A percentile compares a stretch with the other conserved stretches of the same genome.
Conservation (phyloP, 2,797 vertebrate species). For the Etheostoma perlongum region DNA sequence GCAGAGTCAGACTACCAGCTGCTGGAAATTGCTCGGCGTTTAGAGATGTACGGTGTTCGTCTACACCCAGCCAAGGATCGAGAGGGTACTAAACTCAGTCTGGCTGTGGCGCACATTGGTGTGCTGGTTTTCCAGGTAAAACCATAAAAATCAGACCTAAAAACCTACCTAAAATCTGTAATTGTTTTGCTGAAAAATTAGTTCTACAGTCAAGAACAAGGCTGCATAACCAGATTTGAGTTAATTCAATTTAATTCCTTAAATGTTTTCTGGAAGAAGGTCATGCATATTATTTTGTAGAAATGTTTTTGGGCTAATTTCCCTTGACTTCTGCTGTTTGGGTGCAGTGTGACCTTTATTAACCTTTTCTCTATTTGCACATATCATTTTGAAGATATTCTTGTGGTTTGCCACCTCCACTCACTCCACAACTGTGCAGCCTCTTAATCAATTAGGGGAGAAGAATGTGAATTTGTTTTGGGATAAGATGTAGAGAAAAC, state of each 20-base stretch:
- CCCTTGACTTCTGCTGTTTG: neutral
- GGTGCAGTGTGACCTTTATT: neutral
- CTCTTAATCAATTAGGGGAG: neutral
- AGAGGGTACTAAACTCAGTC: constrained; percentile 94
- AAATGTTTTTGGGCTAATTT: neutral
- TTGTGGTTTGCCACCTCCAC: neutral
- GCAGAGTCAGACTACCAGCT: constrained; percentile 97
- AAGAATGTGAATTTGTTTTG: no score
- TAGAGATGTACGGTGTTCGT: constrained; percentile 97
- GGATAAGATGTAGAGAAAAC: neutral
- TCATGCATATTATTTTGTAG: neutral
- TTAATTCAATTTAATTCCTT: constrained; percentile 16
- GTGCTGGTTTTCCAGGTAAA: constrained; percentile 96
- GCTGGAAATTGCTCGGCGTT: constrained; percentile 92
- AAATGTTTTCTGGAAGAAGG: constrained; percentile 8
- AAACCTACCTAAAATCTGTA: neutral
- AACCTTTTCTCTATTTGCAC: neutral
- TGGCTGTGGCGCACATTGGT: constrained; percentile 94
- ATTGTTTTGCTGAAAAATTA: neutral
- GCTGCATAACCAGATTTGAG: constrained; percentile 6
- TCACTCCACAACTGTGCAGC: neutral
- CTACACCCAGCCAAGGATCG: constrained; percentile 96
- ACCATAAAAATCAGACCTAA: neutral
- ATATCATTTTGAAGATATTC: neutral
- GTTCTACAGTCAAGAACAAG: neutral